Evolutionary conservation across 2,888 invertebrate species (phyloP).

Genomic region (Nyleta sp.): DNA sequence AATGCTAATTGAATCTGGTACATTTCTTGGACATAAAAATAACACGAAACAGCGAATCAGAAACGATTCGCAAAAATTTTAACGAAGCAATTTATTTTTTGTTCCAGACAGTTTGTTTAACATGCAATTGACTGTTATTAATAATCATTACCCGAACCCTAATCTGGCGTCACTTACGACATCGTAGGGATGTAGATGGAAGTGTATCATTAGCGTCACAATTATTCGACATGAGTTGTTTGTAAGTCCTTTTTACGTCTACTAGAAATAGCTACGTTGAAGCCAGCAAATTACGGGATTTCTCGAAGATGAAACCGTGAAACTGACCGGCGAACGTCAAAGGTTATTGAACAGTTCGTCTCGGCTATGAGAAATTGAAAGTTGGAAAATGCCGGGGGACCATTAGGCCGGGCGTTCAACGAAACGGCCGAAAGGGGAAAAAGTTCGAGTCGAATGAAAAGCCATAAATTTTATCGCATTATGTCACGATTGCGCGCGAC

Average conservation of each 20-base stretch:
- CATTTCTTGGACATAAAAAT: too few relatives aligned
- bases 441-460: background rate
- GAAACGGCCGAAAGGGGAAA: background rate
- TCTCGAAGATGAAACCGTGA: background rate
- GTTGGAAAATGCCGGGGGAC: conserved; percentile 4
- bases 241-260: conserved; percentile 9
- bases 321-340: conserved; percentile 20
- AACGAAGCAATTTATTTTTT: conserved; percentile 3
- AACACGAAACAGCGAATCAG: too few relatives aligned
- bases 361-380: conserved; percentile 15
- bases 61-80: background rate
- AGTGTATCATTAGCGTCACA: conserved; percentile 8
- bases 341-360: conserved; percentile 23
- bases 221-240: conserved; percentile 5
- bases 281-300: conserved; percentile 12
- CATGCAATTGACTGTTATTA: conserved; percentile 5
- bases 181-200: background rate
- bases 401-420: background rate
- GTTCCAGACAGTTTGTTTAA: conserved; percentile 1
- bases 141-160: conserved; percentile 13
- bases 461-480: conserved; percentile 18
- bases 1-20: too few relatives aligned
- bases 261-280: conserved; percentile 6
- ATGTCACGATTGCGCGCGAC: conserved; percentile 22
- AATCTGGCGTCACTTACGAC: conserved; percentile 10